Evolutionary conservation across 2,797 vertebrate species (phyloP), one percentile per base, ranked within the genome.

Genomic region (Parambassis ranga): DNA sequence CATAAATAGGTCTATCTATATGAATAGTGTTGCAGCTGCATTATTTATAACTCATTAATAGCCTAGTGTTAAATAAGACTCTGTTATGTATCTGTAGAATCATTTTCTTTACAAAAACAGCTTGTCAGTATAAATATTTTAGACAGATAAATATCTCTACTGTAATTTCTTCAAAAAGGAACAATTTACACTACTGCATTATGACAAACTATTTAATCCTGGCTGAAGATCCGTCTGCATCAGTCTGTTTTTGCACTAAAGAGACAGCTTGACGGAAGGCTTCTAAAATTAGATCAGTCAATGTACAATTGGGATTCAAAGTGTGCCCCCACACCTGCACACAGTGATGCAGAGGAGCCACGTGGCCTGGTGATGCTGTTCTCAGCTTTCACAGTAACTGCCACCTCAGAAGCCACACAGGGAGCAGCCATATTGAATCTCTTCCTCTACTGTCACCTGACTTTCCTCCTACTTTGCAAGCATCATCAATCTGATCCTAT

Each of bases 351-450:
- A 84, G 84, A 69, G 75, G 62, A 81, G 75, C 71, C 87, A 86
- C 87, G 81, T 90, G 85, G 71, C 53, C 53, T 55, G 72, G 13
- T 84, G 84, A 84, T 70, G 83, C 77, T 83, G 77, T 57, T 75
- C 77, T 71, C 61, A n/a, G 80, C 86, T 81, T 47, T 59, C 67
- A 78, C 79, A 90, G 75, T 85, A 88, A 77, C 72, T 86, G 84
- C 87, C 87, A 86, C 85, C 83, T 90, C 83, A 73, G 82, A 90
- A 78, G 87, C 79, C 55, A 41, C 48, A 68, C 62, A 66, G 83
- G 65, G 56, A 63, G 85, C 79, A 46, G 88, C 87, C 89, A 89
- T 90, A 72, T 88, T 91, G 88, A 75, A 76, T 84, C 77, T 67
- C 51, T 44, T n/a, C 71, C 69, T 77, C 79, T 57, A 37, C 64